A percentile compares a stretch with the other conserved stretches of the same genome.
phyloP scores from a whole-genome alignment of 2,113 vertebrate genomes.

The Rhinogobius similis region DNA sequence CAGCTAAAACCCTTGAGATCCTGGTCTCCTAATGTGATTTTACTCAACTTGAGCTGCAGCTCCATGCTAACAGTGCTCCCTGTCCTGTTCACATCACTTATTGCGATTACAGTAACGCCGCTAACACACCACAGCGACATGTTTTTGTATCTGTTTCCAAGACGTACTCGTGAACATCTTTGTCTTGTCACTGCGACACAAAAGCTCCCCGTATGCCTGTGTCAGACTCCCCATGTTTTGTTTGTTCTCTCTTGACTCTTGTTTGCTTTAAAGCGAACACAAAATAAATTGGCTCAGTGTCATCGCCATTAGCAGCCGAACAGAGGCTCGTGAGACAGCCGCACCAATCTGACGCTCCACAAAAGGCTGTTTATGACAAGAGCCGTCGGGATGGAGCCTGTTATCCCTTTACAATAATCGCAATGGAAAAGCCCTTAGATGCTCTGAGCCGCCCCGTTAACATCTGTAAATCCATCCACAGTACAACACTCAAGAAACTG shows the following conservation, averaged over 20 bases:
- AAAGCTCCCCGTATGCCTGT: conserved; percentile 37
- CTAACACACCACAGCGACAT: neutral
- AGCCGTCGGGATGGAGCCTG: conserved; percentile 56
- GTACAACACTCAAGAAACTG: conserved; percentile 28
- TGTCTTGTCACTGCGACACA: conserved; percentile 48
- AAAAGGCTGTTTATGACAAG: conserved; percentile 64
- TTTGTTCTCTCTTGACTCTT: conserved; percentile 55
- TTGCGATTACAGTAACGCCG: conserved; percentile 13
- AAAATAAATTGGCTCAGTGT: conserved; percentile 67
- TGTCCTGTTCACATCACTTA: conserved; percentile 15
- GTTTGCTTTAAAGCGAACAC: conserved; percentile 59
- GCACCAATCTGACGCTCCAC: conserved; percentile 62
- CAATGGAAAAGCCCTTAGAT: conserved; percentile 35
- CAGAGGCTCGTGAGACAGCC: conserved; percentile 49
- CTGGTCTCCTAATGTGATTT: conserved; percentile 1
- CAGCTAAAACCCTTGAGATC: neutral
- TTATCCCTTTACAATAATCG: conserved; percentile 67
- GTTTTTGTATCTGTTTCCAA: conserved; percentile 14
- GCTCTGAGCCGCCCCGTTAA: conserved; percentile 41
- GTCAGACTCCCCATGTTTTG: conserved; percentile 52
- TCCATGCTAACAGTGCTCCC: neutral
- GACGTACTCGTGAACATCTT: conserved; percentile 35
- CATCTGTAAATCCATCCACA: conserved; percentile 58
- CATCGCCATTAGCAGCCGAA: conserved; percentile 57
- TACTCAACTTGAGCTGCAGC: neutral